Evolutionary conservation across 2,113 vertebrate genomes (phyloP).

Genomic region (Cottus gobio): DNA sequence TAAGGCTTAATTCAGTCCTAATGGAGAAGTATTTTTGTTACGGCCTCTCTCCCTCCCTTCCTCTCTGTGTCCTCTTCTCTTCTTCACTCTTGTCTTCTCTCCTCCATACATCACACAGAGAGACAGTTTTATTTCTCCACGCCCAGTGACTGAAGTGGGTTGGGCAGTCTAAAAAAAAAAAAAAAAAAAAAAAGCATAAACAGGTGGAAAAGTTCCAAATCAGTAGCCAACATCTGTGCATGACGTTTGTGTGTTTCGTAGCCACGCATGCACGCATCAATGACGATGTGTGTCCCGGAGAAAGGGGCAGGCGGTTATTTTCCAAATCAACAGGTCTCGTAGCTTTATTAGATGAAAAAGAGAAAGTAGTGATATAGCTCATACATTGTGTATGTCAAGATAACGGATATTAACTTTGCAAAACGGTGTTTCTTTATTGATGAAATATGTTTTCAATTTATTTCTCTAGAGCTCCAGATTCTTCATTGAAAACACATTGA

Average conservation of each 20-base stretch:
- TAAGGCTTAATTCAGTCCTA: slow-evolving; percentile 50
- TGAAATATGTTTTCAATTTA: too few relatives aligned
- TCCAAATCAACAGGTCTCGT: slow-evolving; percentile 6
- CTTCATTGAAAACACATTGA: not conserved
- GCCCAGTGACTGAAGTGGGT: not conserved
- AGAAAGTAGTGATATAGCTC: not conserved
- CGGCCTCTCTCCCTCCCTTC: not conserved
- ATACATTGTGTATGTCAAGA: slow-evolving; percentile 3
- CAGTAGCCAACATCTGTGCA: not conserved
- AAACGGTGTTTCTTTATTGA: not conserved
- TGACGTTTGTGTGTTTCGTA: not conserved
- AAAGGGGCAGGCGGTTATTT: not conserved
- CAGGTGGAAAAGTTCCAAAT: slow-evolving; percentile 16
- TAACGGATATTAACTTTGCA: not conserved
- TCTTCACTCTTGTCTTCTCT: not conserved
- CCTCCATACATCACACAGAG: not conserved
- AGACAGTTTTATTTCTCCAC: not conserved
- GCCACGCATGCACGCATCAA: not conserved
- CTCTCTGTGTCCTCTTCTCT: not conserved
- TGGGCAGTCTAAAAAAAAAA: not conserved
- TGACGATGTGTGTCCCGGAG: not conserved
- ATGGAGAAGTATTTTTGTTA: slow-evolving; percentile 52
- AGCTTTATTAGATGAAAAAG: not conserved
- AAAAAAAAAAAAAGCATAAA: slow-evolving; percentile 3
- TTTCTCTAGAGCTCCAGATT: not conserved